These are phyloP conservation scores for Drosophila rufa DNA, from an alignment of 1,140 invertebrate genomes.

Conservation along the genomic window DNA sequence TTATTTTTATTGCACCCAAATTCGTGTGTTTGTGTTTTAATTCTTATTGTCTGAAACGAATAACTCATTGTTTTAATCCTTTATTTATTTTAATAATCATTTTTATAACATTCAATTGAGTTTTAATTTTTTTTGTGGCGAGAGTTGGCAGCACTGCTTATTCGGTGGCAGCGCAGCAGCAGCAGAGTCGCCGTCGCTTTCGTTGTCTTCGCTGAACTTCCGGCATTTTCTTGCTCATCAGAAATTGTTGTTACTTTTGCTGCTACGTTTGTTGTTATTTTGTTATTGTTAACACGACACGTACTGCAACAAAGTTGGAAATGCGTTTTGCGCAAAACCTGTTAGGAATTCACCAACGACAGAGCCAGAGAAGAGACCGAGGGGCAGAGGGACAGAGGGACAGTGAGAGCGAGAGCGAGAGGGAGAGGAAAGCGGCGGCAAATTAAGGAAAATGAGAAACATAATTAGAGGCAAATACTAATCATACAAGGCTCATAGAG, in stretches of 20 bases:
- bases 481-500: constrained; percentile 22
- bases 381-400: neutral
- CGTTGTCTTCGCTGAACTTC: constrained; percentile 46
- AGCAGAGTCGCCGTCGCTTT: neutral
- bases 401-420: neutral
- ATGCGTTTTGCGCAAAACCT: constrained; percentile 51
- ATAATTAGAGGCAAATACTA: constrained; percentile 44
- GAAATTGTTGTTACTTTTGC: constrained; percentile 32
- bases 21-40: no score
- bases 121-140: neutral
- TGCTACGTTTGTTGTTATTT: constrained; percentile 32
- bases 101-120: no score
- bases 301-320: constrained; percentile 51
- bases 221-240: constrained; percentile 58
- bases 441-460: constrained; percentile 52
- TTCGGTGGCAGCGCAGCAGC: constrained; percentile 8
- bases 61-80: no score
- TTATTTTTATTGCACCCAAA: no score
- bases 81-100: neutral
- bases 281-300: constrained; percentile 46
- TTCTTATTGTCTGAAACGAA: no score
- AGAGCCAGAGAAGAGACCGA: neutral
- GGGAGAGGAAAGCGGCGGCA: constrained; percentile 14
- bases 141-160: constrained; percentile 4
- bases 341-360: constrained; percentile 37